Conservation (phyloP, 2,888 invertebrate genomes). For the Leucania comma region DNA sequence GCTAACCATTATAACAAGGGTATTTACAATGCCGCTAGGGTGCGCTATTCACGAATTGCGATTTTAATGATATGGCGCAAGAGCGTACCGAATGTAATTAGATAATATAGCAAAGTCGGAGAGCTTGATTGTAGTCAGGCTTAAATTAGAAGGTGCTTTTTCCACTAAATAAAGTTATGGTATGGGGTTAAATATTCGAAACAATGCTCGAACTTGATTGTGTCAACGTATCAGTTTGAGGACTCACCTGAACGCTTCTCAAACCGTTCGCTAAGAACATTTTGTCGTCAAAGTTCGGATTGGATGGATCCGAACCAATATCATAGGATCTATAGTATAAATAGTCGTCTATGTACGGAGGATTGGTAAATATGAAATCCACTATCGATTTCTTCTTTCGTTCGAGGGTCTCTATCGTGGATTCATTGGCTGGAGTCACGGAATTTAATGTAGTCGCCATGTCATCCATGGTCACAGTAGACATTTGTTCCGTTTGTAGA, state of each 20-base stretch:
- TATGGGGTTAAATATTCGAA: not conserved
- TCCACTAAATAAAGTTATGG: not conserved
- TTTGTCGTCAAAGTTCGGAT: conserved; percentile 72
- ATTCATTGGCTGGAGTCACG: conserved; percentile 65
- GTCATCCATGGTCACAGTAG: conserved; percentile 46
- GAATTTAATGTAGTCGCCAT: conserved; percentile 60
- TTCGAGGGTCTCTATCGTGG: conserved; percentile 79
- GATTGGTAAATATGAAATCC: conserved; percentile 84
- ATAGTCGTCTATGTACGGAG: conserved; percentile 82
- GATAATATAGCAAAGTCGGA: conserved; percentile 15
- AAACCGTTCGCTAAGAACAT: conserved; percentile 86
- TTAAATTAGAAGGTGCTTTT: not conserved
- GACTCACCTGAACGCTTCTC: conserved; percentile 83
- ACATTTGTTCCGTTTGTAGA: conserved; percentile 51
- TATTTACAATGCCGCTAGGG: conserved; percentile 56
- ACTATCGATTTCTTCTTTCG: conserved; percentile 85
- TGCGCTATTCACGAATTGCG: conserved; percentile 40
- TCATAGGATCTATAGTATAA: conserved; percentile 82
- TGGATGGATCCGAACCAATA: conserved; percentile 74
- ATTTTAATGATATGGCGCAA: conserved; percentile 48
- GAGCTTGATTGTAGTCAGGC: conserved; percentile 6
- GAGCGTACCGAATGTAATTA: conserved; percentile 38
- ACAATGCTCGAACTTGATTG: not conserved
- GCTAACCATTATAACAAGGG: conserved; percentile 55
- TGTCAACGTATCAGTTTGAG: not conserved